These are phyloP conservation scores for Heliconius melpomene DNA, from an alignment of 1,140 invertebrate genomes.

Conservation along the genomic window DNA sequence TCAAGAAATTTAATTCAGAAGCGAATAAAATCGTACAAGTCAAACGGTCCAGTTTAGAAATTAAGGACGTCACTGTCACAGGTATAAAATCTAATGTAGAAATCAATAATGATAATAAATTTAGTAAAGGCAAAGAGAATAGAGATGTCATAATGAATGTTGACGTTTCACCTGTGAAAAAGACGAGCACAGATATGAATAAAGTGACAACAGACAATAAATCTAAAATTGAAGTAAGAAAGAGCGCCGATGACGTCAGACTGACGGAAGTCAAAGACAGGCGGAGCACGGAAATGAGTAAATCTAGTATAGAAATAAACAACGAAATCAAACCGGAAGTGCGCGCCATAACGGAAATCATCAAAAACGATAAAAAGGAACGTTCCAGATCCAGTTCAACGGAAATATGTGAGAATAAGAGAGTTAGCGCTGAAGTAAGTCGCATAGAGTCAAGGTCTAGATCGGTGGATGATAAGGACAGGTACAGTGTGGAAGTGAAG, in stretches of 20 bases:
- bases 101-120: slow-evolving; percentile 7
- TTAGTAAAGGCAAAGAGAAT: slow-evolving; percentile 12
- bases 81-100: slow-evolving; percentile 22
- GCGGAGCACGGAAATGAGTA: slow-evolving; percentile 30
- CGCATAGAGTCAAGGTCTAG: slow-evolving; percentile 53
- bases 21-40: slow-evolving; percentile 22
- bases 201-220: slow-evolving; percentile 30
- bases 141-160: slow-evolving; percentile 12
- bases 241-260: slow-evolving; percentile 44
- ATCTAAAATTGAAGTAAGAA: slow-evolving; percentile 36
- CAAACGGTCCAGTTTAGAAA: slow-evolving; percentile 9
- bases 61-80: slow-evolving; percentile 22
- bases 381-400: slow-evolving; percentile 48
- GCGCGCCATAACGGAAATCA: slow-evolving; percentile 25
- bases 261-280: slow-evolving; percentile 33
- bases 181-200: slow-evolving; percentile 10
- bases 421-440: slow-evolving; percentile 56
- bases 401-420: slow-evolving; percentile 44
- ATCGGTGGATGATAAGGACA: slow-evolving; percentile 56
- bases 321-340: slow-evolving; percentile 29
- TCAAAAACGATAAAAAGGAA: slow-evolving; percentile 39
- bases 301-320: slow-evolving; percentile 37
- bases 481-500: slow-evolving; percentile 41
- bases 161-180: slow-evolving; percentile 23
- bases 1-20: slow-evolving; percentile 46